Conservation (phyloP, 2,888 invertebrate species). For the Leptarthrus brevirostris region DNA sequence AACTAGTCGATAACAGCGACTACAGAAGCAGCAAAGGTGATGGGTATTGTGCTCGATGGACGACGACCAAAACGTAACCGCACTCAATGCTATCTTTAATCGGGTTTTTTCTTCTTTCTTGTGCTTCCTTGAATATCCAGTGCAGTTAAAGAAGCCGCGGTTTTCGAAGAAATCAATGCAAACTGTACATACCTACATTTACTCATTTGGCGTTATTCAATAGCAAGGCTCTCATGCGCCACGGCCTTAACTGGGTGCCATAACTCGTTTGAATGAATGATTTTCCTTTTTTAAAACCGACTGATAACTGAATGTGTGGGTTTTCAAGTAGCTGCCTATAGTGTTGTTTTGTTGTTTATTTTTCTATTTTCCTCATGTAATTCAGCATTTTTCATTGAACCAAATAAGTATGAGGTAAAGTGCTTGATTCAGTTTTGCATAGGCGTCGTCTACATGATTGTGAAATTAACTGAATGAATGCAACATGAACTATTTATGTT, state of each 20-base stretch:
- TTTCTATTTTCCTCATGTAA: conserved; percentile 24
- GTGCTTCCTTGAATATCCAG: conserved; percentile 21
- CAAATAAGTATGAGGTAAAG: conserved; percentile 28
- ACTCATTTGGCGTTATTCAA: conserved; percentile 27
- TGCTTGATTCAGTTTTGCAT: conserved; percentile 9
- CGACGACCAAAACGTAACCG: too few species aligned
- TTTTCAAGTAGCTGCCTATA: conserved; percentile 21
- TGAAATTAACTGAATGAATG: conserved; percentile 42
- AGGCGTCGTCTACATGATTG: conserved; percentile 45
- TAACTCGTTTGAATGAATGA: conserved; percentile 36
- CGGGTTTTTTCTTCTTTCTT: conserved; percentile 13
- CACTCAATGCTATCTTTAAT: too few species aligned
- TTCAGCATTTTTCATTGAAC: conserved; percentile 43
- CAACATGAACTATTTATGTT: conserved; percentile 41
- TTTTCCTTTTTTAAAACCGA: conserved; percentile 34
- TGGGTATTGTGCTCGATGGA: too few species aligned
- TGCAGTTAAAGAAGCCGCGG: background rate
- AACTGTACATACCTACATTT: conserved; percentile 19
- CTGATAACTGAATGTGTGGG: conserved; percentile 35
- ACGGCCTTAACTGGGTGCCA: conserved; percentile 34
- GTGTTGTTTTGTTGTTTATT: background rate
- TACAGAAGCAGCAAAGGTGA: too few species aligned
- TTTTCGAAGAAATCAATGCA: conserved; percentile 19
- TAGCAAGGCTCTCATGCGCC: conserved; percentile 46
- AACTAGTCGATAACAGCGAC: too few species aligned